These are phyloP conservation scores for Drosophila meridionalis DNA, from an alignment of 2,888 invertebrate species.

Conservation along the genomic window DNA sequence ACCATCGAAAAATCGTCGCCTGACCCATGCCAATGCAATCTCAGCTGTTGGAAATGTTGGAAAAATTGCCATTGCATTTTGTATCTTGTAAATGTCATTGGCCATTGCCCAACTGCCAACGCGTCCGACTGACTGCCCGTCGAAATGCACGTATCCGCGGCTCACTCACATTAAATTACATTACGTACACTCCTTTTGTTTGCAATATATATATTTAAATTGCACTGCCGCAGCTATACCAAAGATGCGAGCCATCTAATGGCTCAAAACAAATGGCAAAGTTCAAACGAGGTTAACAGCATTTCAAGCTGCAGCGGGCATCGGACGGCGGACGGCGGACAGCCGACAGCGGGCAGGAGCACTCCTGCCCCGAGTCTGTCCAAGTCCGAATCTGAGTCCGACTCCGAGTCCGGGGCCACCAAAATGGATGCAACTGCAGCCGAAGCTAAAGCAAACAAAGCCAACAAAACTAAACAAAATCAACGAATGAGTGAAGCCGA, in stretches of 20 bases:
- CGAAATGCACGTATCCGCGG: constrained; percentile 24
- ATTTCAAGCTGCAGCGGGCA: constrained; percentile 64
- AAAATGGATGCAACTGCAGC: constrained; percentile 71
- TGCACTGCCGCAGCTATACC: constrained; percentile 36
- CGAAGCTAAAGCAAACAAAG: constrained; percentile 60
- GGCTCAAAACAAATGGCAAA: constrained; percentile 81
- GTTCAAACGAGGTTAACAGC: constrained; percentile 82
- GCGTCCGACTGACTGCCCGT: constrained; percentile 28
- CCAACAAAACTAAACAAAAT: constrained; percentile 53
- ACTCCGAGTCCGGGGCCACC: constrained; percentile 51
- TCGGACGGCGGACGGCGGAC: constrained; percentile 2
- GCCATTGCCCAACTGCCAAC: constrained; percentile 64
- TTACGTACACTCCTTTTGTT: constrained; percentile 71
- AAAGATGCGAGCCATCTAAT: constrained; percentile 75
- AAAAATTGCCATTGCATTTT: constrained; percentile 44
- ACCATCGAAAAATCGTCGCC: constrained; percentile 43
- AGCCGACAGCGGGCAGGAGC: constrained; percentile 40
- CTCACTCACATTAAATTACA: constrained; percentile 73
- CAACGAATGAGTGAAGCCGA: constrained; percentile 25
- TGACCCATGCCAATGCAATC: constrained; percentile 70
- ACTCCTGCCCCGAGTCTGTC: constrained; percentile 45
- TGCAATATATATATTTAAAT: constrained; percentile 67
- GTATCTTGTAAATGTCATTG: constrained; percentile 73
- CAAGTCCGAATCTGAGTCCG: constrained; percentile 23
- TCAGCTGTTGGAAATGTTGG: constrained; percentile 46